phyloP scores from a whole-genome alignment of 1,140 invertebrate genomes.

The Drosophila pandora region DNA sequence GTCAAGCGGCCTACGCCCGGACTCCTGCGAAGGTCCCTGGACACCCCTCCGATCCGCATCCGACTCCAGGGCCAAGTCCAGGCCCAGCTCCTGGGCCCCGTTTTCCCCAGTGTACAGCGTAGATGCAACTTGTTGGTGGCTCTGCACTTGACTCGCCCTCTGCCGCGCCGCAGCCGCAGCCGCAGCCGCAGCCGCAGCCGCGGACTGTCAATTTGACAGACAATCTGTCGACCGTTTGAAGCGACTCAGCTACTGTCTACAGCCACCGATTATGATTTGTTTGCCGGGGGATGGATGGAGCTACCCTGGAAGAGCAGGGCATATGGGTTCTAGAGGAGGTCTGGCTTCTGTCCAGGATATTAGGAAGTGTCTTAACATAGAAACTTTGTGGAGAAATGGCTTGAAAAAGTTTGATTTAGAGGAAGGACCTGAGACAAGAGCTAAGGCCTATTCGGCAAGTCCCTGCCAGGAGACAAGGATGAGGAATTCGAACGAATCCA shows the following conservation, averaged over 20 bases:
- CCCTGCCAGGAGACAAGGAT: too few relatives aligned
- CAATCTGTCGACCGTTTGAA: slow-evolving; percentile 82
- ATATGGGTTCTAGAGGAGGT: background rate
- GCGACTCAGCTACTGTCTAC: slow-evolving; percentile 81
- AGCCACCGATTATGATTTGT: slow-evolving; percentile 77
- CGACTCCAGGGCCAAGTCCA: too few relatives aligned
- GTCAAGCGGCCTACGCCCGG: slow-evolving; percentile 67
- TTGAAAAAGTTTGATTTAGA: too few relatives aligned
- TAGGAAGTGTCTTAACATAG: too few relatives aligned
- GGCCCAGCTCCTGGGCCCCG: too few relatives aligned
- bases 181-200: slow-evolving; percentile 39
- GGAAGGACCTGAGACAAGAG: too few relatives aligned
- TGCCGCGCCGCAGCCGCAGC: slow-evolving; percentile 32
- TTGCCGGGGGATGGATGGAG: slow-evolving; percentile 28
- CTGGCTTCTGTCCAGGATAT: too few relatives aligned
- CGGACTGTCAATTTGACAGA: slow-evolving; percentile 82
- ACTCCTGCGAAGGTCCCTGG: slow-evolving; percentile 22
- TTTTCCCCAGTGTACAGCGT: slow-evolving; percentile 47
- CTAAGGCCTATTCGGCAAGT: too few relatives aligned
- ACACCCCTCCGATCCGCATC: too few relatives aligned
- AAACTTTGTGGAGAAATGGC: too few relatives aligned
- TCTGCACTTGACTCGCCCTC: slow-evolving; percentile 50
- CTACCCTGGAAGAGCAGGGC: slow-evolving; percentile 4
- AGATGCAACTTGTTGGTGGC: slow-evolving; percentile 74
- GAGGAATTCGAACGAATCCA: background rate